phyloP scores from a whole-genome alignment of 53 echinoderm and acorn worm genomes.

The Zoroaster sp. region DNA sequence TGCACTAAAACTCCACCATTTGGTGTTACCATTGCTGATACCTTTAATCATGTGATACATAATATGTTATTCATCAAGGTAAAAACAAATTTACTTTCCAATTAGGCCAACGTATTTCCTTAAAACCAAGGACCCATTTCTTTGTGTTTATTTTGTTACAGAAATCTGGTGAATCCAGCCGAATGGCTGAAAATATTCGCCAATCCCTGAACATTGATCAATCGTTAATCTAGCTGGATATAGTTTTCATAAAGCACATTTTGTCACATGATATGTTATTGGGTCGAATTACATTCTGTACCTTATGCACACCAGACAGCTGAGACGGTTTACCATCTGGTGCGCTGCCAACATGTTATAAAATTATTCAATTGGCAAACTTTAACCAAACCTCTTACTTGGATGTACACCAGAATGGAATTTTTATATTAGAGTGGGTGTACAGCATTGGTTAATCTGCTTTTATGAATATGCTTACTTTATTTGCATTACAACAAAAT shows the following conservation, averaged over 20 bases:
- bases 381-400: too few species aligned
- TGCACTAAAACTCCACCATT: too few species aligned
- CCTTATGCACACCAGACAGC: not conserved
- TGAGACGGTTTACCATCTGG: not conserved
- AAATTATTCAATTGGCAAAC: too few species aligned
- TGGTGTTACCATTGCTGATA: too few species aligned
- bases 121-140: not conserved
- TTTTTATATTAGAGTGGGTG: too few species aligned
- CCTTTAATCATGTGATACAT: too few species aligned
- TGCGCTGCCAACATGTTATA: too few species aligned
- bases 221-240: not conserved
- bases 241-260: not conserved
- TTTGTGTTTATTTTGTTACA: not conserved
- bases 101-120: not conserved
- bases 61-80: too few species aligned
- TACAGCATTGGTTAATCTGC: too few species aligned
- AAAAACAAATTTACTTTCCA: not conserved
- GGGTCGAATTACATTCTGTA: not conserved
- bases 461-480: too few species aligned
- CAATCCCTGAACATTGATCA: not conserved
- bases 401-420: too few species aligned
- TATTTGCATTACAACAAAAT: too few species aligned
- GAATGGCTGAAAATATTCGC: not conserved
- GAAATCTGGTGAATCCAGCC: not conserved
- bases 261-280: conserved; percentile 8